Evolutionary conservation across 2,113 vertebrate genomes (phyloP).

Genomic region (Gobius niger): DNA sequence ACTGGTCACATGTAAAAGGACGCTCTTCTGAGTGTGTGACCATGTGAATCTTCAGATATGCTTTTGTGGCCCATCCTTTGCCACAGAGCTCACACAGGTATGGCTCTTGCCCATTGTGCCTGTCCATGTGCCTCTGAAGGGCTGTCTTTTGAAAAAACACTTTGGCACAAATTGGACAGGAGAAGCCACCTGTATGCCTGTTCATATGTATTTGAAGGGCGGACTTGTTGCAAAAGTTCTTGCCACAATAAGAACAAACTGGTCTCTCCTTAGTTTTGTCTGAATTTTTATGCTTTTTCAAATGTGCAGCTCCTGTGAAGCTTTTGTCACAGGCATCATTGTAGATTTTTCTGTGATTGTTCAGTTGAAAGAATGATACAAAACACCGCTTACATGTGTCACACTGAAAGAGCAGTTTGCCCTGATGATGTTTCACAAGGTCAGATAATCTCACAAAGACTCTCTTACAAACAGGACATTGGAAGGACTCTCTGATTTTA

Average conservation of each 20-base stretch:
- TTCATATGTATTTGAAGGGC: conserved; percentile 26
- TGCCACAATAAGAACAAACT: conserved; percentile 28
- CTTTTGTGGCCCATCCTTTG: conserved; percentile 23
- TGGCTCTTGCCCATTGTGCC: conserved; percentile 28
- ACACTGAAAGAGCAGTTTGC: conserved; percentile 18
- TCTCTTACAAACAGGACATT: conserved; percentile 26
- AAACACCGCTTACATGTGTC: conserved; percentile 29
- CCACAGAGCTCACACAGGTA: conserved; percentile 36
- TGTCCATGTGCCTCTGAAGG: conserved; percentile 39
- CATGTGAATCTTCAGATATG: conserved; percentile 34
- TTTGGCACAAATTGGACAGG: conserved; percentile 29
- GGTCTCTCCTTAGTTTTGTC: too few species aligned
- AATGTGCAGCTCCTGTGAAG: not conserved
- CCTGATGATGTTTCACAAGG: conserved; percentile 25
- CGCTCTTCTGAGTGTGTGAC: conserved; percentile 33
- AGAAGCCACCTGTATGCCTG: conserved; percentile 28
- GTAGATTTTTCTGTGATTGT: too few species aligned
- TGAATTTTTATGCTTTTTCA: conserved; percentile 17
- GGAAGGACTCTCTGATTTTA: conserved; percentile 10
- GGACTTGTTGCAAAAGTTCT: conserved; percentile 27
- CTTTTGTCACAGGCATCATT: too few species aligned
- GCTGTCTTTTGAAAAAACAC: conserved; percentile 30
- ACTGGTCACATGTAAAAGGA: conserved; percentile 35
- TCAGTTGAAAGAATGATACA: too few species aligned
- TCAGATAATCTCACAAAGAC: conserved; percentile 24